phyloP scores from a whole-genome alignment of 1,140 invertebrate species.

The Hycleus phaleratus region DNA sequence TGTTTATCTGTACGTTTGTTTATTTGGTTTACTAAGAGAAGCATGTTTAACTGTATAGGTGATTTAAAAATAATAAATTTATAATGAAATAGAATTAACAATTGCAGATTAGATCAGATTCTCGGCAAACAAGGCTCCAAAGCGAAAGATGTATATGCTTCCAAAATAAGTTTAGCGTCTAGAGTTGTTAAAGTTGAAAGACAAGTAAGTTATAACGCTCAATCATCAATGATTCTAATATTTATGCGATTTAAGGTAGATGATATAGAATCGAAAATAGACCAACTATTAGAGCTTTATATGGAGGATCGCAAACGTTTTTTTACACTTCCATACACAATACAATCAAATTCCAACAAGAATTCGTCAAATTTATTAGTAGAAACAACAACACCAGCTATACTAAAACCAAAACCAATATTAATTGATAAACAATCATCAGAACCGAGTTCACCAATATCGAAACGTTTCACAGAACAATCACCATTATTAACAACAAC shows the following conservation, averaged over 20 bases:
- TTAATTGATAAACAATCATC: slow-evolving; percentile 67
- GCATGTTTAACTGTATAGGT: no score
- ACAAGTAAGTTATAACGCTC: slow-evolving; percentile 55
- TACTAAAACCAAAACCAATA: slow-evolving; percentile 49
- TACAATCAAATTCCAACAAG: not conserved
- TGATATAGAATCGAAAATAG: slow-evolving; percentile 88
- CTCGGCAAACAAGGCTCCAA: slow-evolving; percentile 88
- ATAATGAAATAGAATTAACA: not conserved
- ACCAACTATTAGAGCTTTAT: slow-evolving; percentile 87
- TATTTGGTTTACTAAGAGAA: no score
- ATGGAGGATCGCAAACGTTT: slow-evolving; percentile 76
- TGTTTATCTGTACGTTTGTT: no score
- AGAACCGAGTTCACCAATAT: slow-evolving; percentile 67
- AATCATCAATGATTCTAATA: not conserved
- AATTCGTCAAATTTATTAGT: not conserved
- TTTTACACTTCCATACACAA: slow-evolving; percentile 42
- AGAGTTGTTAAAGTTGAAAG: slow-evolving; percentile 92
- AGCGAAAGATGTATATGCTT: slow-evolving; percentile 88
- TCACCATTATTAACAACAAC: slow-evolving; percentile 13
- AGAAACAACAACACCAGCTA: slow-evolving; percentile 20
- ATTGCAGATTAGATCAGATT: slow-evolving; percentile 80
- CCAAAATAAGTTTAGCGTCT: slow-evolving; percentile 85
- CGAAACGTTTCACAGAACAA: slow-evolving; percentile 43
- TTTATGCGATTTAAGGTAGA: slow-evolving; percentile 60
- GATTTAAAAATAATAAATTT: not conserved